Percentiles rank a stretch among this genome's conserved stretches.
Evolutionary conservation across 2,888 invertebrate species (phyloP).

Genomic region (Nysson spinosus): DNA sequence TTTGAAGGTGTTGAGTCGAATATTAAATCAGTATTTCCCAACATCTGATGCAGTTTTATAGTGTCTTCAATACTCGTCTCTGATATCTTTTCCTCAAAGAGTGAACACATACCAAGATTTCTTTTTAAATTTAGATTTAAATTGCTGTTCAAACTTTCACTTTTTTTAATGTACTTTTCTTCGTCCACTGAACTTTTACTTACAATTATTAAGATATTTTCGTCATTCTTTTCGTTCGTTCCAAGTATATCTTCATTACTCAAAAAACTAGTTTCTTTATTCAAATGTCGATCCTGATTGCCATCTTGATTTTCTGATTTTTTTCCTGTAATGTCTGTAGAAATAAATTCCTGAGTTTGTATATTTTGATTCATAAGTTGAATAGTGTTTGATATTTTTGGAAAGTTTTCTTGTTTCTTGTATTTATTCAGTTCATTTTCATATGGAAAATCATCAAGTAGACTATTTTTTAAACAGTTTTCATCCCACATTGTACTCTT

Average conservation of each 20-base stretch:
- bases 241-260: background rate
- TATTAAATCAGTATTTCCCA: background rate
- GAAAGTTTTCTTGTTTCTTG: too few relatives aligned
- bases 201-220: background rate
- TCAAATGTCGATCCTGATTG: too few relatives aligned
- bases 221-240: background rate
- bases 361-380: too few relatives aligned
- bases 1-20: slow-evolving; percentile 11
- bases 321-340: too few relatives aligned
- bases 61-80: background rate
- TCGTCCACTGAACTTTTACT: background rate
- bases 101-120: slow-evolving; percentile 24
- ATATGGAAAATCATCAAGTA: too few relatives aligned
- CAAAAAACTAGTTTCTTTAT: too few relatives aligned
- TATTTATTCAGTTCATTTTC: too few relatives aligned
- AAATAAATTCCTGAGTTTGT: too few relatives aligned
- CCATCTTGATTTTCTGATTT: too few relatives aligned
- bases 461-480: too few relatives aligned
- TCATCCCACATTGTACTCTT: too few relatives aligned
- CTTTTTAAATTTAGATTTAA: slow-evolving; percentile 36
- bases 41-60: background rate
- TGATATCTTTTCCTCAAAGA: slow-evolving; percentile 11
- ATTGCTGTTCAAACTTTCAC: slow-evolving; percentile 5
- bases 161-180: background rate
- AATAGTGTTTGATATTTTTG: too few relatives aligned